Conservation (phyloP, 2,113 vertebrate species). For the Cebus imitator region DNA sequence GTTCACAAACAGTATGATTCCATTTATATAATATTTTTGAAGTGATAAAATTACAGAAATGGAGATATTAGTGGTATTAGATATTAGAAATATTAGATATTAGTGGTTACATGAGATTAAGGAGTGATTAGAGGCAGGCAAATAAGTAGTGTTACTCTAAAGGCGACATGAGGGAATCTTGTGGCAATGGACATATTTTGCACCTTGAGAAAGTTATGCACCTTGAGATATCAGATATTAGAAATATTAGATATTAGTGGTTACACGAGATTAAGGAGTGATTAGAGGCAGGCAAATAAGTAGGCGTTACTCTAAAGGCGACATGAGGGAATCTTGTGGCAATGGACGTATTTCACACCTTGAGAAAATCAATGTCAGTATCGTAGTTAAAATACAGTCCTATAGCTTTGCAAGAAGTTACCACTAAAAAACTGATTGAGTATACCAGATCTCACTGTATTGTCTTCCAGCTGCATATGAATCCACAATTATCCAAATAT, state of each 20-base stretch:
- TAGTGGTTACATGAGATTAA: background rate
- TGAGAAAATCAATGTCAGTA: background rate
- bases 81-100: background rate
- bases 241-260: background rate
- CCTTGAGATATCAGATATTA: too few species aligned
- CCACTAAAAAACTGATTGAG: background rate
- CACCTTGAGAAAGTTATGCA: too few species aligned
- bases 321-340: background rate
- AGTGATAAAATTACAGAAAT: background rate
- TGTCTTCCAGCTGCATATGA: background rate
- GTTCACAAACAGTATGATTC: background rate
- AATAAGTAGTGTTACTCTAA: background rate
- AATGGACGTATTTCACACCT: background rate
- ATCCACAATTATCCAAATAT: background rate
- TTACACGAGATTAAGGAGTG: background rate
- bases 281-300: rapidly evolving
- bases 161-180: background rate
- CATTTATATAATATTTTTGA: background rate
- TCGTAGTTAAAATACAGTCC: background rate
- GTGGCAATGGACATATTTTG: background rate
- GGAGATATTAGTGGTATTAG: background rate
- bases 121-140: rapidly evolving
- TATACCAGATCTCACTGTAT: background rate
- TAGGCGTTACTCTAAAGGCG: background rate
- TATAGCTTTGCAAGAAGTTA: background rate